Conservation (phyloP, 2,113 vertebrate genomes). For the Pedetes capensis region DNA sequence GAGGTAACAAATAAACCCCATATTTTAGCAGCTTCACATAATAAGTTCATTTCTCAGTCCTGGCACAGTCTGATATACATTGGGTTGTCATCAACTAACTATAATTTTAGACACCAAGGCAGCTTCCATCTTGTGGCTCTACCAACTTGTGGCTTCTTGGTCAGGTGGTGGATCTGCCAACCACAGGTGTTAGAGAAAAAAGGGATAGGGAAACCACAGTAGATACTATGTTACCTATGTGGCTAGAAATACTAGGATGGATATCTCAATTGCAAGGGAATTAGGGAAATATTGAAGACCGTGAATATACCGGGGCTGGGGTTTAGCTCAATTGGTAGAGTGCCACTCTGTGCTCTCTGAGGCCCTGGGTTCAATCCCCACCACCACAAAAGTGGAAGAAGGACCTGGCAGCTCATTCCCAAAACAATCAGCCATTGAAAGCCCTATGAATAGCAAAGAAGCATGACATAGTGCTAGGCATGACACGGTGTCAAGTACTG, state of each 20-base stretch:
- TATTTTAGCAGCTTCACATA: neutral
- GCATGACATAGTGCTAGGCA: no score
- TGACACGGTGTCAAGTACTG: no score
- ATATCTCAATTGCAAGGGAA: neutral
- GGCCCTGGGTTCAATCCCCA: no score
- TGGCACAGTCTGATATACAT: neutral
- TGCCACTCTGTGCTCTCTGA: no score
- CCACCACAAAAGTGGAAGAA: no score
- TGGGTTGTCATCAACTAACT: neutral
- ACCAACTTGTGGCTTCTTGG: neutral
- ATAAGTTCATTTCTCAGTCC: neutral
- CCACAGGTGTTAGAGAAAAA: neutral
- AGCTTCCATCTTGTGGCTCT: neutral
- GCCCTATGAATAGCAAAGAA: no score
- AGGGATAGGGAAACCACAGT: neutral
- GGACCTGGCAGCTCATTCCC: no score
- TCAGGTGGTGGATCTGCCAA: neutral
- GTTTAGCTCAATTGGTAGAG: no score
- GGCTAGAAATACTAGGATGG: neutral
- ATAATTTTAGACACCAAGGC: neutral
- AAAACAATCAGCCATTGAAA: no score
- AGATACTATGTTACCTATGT: neutral
- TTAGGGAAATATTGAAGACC: neutral
- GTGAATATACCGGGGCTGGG: no score
- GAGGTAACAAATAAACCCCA: neutral